Percentiles rank a stretch among this genome's conserved stretches.
Evolutionary conservation across 1,140 invertebrate species (phyloP).

Genomic region (Neuroterus valhalla): DNA sequence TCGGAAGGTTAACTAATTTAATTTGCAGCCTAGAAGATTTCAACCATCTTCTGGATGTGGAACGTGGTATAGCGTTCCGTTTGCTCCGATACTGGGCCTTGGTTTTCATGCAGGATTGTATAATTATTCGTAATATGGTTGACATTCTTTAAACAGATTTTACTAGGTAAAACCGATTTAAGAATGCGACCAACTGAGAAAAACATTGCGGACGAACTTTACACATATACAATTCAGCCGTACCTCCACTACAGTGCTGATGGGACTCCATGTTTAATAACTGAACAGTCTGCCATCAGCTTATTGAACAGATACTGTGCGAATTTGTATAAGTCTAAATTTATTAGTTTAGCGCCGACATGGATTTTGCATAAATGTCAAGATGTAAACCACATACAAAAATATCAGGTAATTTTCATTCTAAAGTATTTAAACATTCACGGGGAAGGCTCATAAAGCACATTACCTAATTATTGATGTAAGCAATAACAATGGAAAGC

Average conservation of each 20-base stretch:
- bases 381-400: not conserved
- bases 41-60: too few species aligned
- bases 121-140: not conserved
- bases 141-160: constrained; percentile 70
- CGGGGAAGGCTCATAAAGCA: too few species aligned
- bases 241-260: constrained; percentile 72
- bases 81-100: too few species aligned
- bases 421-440: too few species aligned
- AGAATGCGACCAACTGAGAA: constrained; percentile 73
- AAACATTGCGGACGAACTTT: constrained; percentile 75
- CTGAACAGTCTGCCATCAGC: constrained; percentile 80
- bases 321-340: constrained; percentile 87
- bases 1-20: too few species aligned
- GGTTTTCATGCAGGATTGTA: not conserved
- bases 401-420: constrained; percentile 36
- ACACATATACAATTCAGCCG: constrained; percentile 70
- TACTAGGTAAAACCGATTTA: constrained; percentile 77
- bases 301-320: constrained; percentile 88
- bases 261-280: constrained; percentile 74
- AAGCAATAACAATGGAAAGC: too few species aligned
- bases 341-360: constrained; percentile 84
- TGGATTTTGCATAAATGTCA: constrained; percentile 73
- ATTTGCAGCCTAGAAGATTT: too few species aligned
- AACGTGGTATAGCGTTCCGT: too few species aligned
- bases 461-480: too few species aligned